Conservation (phyloP, 37 sponge, comb jelly and placozoan species). For the Haliclona indistincta region DNA sequence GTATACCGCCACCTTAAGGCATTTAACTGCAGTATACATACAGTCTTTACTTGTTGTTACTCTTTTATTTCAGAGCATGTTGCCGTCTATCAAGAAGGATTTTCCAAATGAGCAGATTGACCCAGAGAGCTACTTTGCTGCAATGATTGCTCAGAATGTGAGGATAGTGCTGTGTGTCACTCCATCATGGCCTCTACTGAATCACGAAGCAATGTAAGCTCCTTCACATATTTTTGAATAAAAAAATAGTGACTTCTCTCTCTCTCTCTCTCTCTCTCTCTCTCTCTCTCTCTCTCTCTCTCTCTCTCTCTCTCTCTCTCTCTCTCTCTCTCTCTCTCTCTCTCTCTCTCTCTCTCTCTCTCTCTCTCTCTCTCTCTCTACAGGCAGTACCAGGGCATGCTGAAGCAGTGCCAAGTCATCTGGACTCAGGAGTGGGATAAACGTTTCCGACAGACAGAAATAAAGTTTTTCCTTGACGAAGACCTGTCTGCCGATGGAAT, state of each 20-base stretch:
- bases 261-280: neutral
- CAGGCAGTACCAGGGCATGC: constrained; percentile 48
- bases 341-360: neutral
- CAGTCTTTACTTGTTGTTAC: neutral
- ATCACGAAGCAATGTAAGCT: constrained; percentile 20
- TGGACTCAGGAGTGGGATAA: constrained; percentile 51
- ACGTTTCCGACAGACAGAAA: constrained; percentile 1
- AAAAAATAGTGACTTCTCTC: neutral
- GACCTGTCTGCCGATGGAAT: too few relatives aligned
- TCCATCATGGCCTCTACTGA: constrained; percentile 59
- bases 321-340: neutral
- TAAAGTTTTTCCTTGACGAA: constrained; percentile 22
- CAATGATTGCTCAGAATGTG: constrained; percentile 66
- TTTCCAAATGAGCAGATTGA: constrained; percentile 76
- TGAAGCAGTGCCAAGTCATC: constrained; percentile 39
- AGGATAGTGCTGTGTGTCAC: constrained; percentile 76
- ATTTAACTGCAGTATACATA: too few relatives aligned
- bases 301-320: neutral
- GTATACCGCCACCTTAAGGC: too few relatives aligned
- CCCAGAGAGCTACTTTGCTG: constrained; percentile 83
- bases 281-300: neutral
- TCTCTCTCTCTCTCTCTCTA: neutral
- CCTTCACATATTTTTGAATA: neutral
- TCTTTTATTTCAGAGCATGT: constrained; percentile 47
- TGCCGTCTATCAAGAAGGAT: constrained; percentile 81